Base-by-base conservation (phyloP, 1,140 invertebrate species). In the Coelopa frigida region DNA sequence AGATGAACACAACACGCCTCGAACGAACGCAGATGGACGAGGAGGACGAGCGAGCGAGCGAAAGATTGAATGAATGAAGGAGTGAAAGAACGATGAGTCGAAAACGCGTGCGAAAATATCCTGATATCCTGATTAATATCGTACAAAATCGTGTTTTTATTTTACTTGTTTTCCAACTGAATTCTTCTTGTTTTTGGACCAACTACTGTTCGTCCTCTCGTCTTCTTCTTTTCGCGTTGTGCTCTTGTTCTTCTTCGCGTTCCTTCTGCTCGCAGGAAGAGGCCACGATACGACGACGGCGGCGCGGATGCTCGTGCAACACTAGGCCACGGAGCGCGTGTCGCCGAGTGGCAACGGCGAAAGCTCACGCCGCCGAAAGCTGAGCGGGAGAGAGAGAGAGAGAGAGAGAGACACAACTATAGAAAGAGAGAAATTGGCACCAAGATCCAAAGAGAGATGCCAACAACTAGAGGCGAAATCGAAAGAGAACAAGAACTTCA, bases 281-380 rank as follows among this genome's bases (percentile, higher is more conserved):
- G n/a, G n/a, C n/a, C n/a, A n/a, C n/a, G n/a, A n/a, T n/a, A n/a
- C n/a, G n/a, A n/a, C n/a, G 46, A 45, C 46, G 37, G 46, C 48
- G 43, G 48, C 48, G 37, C 46, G 43, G 42, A 44, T 33, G 48
- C 48, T 50, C 38, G 44, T 39, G 42, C 43, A 39, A 50, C 43
- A 50, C 48, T 50, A 46, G 48, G 43, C 43, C 36, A 39, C 23
- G n/a, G 24, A 47, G 18, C 26, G 14, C 20, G 38, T 21, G 26
- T 23, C 11, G 40, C 45, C 31, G 36, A 21, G 45, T 38, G 37
- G 40, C 37, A 29, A 10, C 27, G 27, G 27, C 27, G 14, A 10
- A 14, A 14, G 27, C 27, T 10, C 27, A 29, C 27, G 27, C 8
- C 27, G n/a, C n/a, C n/a, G n/a, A n/a, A n/a, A n/a, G n/a, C n/a